Evolutionary conservation across 1,140 invertebrate species (phyloP).

Genomic region (Drosophila willistoni): DNA sequence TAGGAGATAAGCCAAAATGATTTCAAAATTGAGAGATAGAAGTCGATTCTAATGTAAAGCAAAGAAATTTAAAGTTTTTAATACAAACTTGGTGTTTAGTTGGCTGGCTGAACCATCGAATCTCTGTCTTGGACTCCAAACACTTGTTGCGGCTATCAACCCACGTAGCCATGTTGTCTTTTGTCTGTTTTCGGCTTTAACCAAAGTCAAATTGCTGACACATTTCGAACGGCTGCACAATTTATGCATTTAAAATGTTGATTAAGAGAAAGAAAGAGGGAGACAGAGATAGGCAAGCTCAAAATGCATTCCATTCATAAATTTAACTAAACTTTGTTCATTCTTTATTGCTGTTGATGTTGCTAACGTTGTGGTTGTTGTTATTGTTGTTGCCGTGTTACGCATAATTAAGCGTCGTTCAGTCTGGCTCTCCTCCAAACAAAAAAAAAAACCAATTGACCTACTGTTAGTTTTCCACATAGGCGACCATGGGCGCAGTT

Average conservation of each 20-base stretch:
- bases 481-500: background rate
- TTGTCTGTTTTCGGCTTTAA: conserved; percentile 31
- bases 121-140: conserved; percentile 20
- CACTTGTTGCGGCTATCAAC: conserved; percentile 35
- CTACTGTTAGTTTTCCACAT: conserved; percentile 37
- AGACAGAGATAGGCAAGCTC: conserved; percentile 20
- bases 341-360: conserved; percentile 40
- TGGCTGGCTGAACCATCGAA: background rate
- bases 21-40: too few species aligned
- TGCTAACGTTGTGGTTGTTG: conserved; percentile 26
- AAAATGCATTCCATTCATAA: conserved; percentile 50
- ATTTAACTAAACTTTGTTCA: conserved; percentile 50
- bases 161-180: conserved; percentile 24
- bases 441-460: conserved; percentile 59
- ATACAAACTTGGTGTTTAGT: background rate
- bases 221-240: conserved; percentile 57
- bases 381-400: conserved; percentile 61
- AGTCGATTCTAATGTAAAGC: too few species aligned
- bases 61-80: background rate
- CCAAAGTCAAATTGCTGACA: conserved; percentile 49
- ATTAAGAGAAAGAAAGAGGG: conserved; percentile 27
- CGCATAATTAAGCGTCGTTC: conserved; percentile 73
- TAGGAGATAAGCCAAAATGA: too few species aligned
- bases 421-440: conserved; percentile 46
- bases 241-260: conserved; percentile 65